These are phyloP conservation scores for Phylloscopus trochilus DNA, from an alignment of 2,113 vertebrate genomes.

Conservation along the genomic window DNA sequence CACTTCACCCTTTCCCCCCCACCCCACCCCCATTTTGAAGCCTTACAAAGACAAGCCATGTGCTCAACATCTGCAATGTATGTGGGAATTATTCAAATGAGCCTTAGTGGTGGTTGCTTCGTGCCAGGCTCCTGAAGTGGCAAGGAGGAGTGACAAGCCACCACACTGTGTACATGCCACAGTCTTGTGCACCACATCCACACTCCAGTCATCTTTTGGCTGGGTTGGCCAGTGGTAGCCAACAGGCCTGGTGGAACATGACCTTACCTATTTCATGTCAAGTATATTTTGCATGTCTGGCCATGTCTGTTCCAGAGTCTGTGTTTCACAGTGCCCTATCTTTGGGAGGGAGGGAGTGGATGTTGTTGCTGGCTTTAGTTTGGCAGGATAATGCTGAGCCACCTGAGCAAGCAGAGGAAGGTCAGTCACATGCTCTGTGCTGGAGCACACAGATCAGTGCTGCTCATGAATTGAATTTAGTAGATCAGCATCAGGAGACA, in stretches of 20 bases:
- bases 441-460: background rate
- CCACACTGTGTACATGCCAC: background rate
- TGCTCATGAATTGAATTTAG: background rate
- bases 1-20: background rate
- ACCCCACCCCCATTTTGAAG: background rate
- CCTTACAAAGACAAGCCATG: constrained; percentile 28
- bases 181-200: background rate
- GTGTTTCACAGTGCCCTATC: background rate
- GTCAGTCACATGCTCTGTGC: background rate
- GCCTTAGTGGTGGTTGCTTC: background rate
- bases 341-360: background rate
- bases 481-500: background rate
- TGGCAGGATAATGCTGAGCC: background rate
- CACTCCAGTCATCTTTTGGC: background rate
- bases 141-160: background rate
- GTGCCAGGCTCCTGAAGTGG: constrained; percentile 41
- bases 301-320: background rate
- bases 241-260: background rate
- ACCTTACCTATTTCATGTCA: background rate
- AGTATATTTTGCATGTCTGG: background rate
- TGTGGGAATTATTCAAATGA: constrained; percentile 69
- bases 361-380: background rate
- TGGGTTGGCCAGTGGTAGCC: background rate
- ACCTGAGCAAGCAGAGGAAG: background rate
- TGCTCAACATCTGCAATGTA: constrained; percentile 65